These are phyloP conservation scores for Cyclophora punctaria DNA, from an alignment of 2,888 invertebrate genomes.

Conservation along the genomic window DNA sequence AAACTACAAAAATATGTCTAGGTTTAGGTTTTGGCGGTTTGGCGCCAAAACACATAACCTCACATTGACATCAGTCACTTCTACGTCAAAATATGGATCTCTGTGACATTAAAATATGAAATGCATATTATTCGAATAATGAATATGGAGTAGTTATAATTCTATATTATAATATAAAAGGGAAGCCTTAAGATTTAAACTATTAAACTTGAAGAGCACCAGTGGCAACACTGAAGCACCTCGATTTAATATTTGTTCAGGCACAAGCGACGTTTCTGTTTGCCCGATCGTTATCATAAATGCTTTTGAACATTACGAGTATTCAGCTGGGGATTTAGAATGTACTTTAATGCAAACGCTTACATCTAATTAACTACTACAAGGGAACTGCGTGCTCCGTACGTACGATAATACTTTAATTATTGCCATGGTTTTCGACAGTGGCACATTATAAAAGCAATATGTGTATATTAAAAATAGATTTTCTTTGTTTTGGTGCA, in stretches of 20 bases:
- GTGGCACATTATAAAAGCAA: conserved; percentile 47
- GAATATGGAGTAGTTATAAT: neutral
- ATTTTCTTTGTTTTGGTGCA: conserved; percentile 49
- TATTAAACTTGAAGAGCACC: conserved; percentile 39
- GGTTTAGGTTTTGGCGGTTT: neutral
- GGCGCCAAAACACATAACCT: neutral
- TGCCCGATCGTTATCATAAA: conserved; percentile 16
- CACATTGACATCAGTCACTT: conserved; percentile 1
- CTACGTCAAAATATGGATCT: conserved; percentile 12
- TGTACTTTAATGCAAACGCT: conserved; percentile 47
- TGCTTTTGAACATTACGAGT: conserved; percentile 21
- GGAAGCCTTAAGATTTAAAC: conserved; percentile 35
- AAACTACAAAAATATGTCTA: conserved; percentile 15
- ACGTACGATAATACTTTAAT: conserved; percentile 23
- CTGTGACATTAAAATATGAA: conserved; percentile 14
- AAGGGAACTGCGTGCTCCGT: conserved; percentile 21
- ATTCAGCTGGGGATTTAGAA: conserved; percentile 22
- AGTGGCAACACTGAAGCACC: conserved; percentile 53
- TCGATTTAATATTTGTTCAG: conserved; percentile 22
- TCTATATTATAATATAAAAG: conserved; percentile 38
- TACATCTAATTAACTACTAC: conserved; percentile 35
- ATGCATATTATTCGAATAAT: conserved; percentile 18
- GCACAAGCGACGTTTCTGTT: conserved; percentile 25
- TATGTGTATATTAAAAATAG: conserved; percentile 64
- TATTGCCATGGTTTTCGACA: conserved; percentile 45